Evolutionary conservation across 2,888 invertebrate species (phyloP), one percentile per base, ranked within the genome.

Genomic region (Agriopis leucophaearia): DNA sequence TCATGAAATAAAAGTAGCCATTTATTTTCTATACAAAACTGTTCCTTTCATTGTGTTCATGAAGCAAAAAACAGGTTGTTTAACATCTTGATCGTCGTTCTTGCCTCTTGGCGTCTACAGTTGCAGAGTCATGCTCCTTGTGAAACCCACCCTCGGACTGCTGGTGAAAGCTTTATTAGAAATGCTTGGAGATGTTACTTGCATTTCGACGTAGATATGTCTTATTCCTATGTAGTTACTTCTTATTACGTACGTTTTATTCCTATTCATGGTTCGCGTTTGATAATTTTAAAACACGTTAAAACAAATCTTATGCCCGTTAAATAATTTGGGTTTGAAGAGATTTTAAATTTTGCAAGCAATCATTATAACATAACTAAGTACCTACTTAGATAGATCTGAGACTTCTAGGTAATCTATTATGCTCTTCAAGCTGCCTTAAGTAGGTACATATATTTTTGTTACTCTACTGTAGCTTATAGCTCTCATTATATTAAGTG

Each of bases 71-170:
- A 78, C 78, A 77, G 78, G 78, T 82, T 81, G 80, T 83, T 88
- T 88, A 88, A 89, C 89, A 87, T 89, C 88, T 89, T 89, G 88
- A 89, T 89, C 87, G 82, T 74, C 70, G 71, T 71, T 76, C 76
- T 81, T 81, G 82, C 83, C 83, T 84, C 80, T 81, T 83, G 83
- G 80, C 84, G 82, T 75, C 78, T 74, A 71, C 71, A 69, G 74
- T 64, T 78, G 86, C 80, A 76, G 76, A 85, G 86, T 91, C 90
- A 90, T 84, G 84, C 76, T 81, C 66, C 76, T 77, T 81, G 78
- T 82, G 48, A 80, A 83, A 66, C 76, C 71, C 71, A 55, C 65
- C 45, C 51, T 55, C 45, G 50, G 54, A 61, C 59, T 56, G 54
- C 63, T 62, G 36, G 56, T 70, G 64, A 76, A 68, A 66, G 65